These are phyloP conservation scores for Hemaris fuciformis DNA, from an alignment of 2,888 invertebrate species.

Conservation along the genomic window DNA sequence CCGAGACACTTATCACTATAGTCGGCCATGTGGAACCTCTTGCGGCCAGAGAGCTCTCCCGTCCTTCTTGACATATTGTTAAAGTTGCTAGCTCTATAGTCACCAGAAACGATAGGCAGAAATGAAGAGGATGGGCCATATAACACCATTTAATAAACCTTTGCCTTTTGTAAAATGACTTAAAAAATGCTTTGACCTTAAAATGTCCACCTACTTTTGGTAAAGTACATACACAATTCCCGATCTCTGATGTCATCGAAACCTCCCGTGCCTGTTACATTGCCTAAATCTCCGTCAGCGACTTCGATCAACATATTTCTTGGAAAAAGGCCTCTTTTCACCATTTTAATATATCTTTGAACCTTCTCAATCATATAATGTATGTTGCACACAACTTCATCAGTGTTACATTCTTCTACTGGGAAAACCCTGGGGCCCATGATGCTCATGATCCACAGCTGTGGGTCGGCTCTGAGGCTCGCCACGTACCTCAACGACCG, in stretches of 20 bases:
- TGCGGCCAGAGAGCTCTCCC: too few relatives aligned
- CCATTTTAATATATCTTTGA: conserved; percentile 23
- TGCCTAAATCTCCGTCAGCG: conserved; percentile 3
- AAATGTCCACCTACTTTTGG: conserved; percentile 9
- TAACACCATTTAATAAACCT: too few relatives aligned
- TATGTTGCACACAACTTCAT: conserved; percentile 22
- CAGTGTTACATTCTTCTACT: conserved; percentile 30
- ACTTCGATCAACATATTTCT: conserved; percentile 17
- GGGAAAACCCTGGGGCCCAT: conserved; percentile 43
- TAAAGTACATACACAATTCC: conserved; percentile 33
- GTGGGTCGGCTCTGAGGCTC: conserved; percentile 25
- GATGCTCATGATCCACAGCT: conserved; percentile 31
- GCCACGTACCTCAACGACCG: conserved; percentile 39
- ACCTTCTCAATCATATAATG: conserved; percentile 25
- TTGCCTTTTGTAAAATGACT: not conserved
- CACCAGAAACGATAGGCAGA: too few relatives aligned
- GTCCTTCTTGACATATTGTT: too few relatives aligned
- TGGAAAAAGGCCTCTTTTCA: conserved; percentile 32
- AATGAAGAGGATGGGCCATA: too few relatives aligned
- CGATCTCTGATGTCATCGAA: conserved; percentile 46
- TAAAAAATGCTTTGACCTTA: not conserved
- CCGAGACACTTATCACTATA: too few relatives aligned
- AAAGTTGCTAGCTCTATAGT: too few relatives aligned
- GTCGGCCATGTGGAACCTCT: too few relatives aligned
- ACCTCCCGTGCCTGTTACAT: conserved; percentile 24